A percentile compares a stretch with the other conserved stretches of the same genome.
These are phyloP conservation scores for Drosophila rellima DNA, from an alignment of 2,888 invertebrate species.

Conservation along the genomic window DNA sequence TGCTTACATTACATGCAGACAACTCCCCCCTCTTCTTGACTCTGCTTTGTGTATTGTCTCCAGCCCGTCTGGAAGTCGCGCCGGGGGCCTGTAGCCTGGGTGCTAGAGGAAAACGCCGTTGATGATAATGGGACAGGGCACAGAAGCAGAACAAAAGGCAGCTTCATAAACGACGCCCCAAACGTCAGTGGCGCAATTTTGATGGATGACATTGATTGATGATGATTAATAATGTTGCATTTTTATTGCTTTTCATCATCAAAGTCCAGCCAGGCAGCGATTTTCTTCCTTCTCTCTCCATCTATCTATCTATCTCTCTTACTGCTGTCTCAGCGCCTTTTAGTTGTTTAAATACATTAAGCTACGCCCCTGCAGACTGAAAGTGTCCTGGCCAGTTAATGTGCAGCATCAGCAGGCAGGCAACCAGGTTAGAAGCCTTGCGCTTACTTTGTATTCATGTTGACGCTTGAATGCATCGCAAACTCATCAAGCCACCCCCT, in stretches of 20 bases:
- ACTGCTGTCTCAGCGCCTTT: conserved; percentile 45
- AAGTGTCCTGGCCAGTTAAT: conserved; percentile 51
- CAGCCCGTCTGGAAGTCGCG: conserved; percentile 37
- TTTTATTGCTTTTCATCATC: conserved; percentile 83
- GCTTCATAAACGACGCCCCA: conserved; percentile 44
- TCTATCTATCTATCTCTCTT: not conserved
- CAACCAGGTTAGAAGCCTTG: conserved; percentile 38
- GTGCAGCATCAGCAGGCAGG: conserved; percentile 54
- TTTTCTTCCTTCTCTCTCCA: not conserved
- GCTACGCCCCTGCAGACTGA: conserved; percentile 27
- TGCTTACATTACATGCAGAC: not conserved
- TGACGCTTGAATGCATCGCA: conserved; percentile 77
- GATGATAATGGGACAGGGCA: conserved; percentile 53
- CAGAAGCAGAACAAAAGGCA: conserved; percentile 43
- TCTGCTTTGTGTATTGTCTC: conserved; percentile 31
- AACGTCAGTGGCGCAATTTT: conserved; percentile 63
- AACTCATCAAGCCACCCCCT: conserved; percentile 66
- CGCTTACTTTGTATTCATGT: conserved; percentile 62
- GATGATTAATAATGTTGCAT: conserved; percentile 86
- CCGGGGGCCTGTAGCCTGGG: conserved; percentile 29
- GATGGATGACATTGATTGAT: conserved; percentile 85
- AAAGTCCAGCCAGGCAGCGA: conserved; percentile 23
- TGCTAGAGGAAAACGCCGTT: conserved; percentile 27
- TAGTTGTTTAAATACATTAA: conserved; percentile 66
- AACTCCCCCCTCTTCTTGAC: not conserved